phyloP scores from a whole-genome alignment of 2,888 invertebrate genomes.

The Rhingia campestris region DNA sequence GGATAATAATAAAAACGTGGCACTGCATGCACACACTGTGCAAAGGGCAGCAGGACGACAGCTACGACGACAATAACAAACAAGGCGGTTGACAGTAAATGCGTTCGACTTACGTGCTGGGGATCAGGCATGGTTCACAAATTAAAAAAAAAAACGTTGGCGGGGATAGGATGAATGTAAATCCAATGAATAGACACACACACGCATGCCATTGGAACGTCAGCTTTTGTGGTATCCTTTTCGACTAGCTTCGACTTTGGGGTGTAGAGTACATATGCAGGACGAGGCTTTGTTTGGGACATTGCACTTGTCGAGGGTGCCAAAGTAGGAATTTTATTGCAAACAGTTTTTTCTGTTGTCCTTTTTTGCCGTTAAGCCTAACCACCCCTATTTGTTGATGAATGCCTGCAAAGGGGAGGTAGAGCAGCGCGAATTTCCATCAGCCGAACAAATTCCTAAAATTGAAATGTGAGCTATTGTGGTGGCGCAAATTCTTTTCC shows the following conservation, averaged over 20 bases:
- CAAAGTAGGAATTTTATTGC: slow-evolving; percentile 60
- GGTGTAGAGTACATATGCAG: neutral
- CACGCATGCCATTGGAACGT: slow-evolving; percentile 28
- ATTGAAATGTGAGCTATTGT: slow-evolving; percentile 71
- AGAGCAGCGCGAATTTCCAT: slow-evolving; percentile 52
- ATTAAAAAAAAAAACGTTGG: slow-evolving; percentile 33
- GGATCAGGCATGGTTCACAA: slow-evolving; percentile 43
- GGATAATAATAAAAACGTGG: slow-evolving; percentile 57
- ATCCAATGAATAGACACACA: slow-evolving; percentile 33
- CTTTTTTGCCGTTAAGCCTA: slow-evolving; percentile 16
- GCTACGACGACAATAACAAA: slow-evolving; percentile 52
- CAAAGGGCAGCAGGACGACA: slow-evolving; percentile 25
- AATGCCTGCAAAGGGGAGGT: slow-evolving; percentile 30
- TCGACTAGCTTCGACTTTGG: slow-evolving; percentile 28
- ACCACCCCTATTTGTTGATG: slow-evolving; percentile 21
- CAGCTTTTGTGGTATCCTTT: slow-evolving; percentile 38
- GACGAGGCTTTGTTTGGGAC: slow-evolving; percentile 42
- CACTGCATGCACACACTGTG: slow-evolving; percentile 37
- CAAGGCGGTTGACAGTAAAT: slow-evolving; percentile 62
- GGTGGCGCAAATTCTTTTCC: slow-evolving; percentile 25
- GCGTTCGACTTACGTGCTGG: slow-evolving; percentile 50
- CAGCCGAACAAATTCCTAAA: slow-evolving; percentile 66
- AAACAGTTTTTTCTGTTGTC: slow-evolving; percentile 18
- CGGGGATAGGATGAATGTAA: slow-evolving; percentile 17
- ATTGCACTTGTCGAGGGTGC: slow-evolving; percentile 30